These are phyloP conservation scores for Nothobranchius kuhntae DNA, from an alignment of 2,113 vertebrate species.

Conservation along the genomic window DNA sequence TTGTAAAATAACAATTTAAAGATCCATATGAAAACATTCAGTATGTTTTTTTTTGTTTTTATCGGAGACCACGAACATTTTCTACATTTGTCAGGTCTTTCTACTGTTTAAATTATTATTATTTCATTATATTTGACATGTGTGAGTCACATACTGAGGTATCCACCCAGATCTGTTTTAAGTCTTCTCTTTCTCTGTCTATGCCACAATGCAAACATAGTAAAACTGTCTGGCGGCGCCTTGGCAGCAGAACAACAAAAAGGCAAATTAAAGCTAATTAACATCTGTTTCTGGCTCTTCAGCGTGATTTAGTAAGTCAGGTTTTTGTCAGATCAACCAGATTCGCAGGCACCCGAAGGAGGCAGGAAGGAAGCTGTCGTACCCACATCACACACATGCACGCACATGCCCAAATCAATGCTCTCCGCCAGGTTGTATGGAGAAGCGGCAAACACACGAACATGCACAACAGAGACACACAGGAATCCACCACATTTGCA, in stretches of 20 bases:
- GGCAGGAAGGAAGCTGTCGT: conserved; percentile 66
- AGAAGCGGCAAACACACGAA: neutral
- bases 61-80: too few relatives aligned
- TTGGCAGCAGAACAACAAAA: conserved; percentile 71
- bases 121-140: too few relatives aligned
- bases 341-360: conserved; percentile 58
- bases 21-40: too few relatives aligned
- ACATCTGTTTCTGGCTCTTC: conserved; percentile 73
- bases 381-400: conserved; percentile 21
- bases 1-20: too few relatives aligned
- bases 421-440: conserved; percentile 2
- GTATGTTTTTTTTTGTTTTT: too few relatives aligned
- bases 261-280: conserved; percentile 78
- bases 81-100: too few relatives aligned
- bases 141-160: too few relatives aligned
- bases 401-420: conserved; percentile 18
- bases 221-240: conserved; percentile 42
- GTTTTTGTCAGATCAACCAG: conserved; percentile 63
- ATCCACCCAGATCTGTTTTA: neutral
- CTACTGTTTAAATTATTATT: too few relatives aligned
- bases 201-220: conserved; percentile 9
- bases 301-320: conserved; percentile 68
- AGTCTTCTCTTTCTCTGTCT: neutral
- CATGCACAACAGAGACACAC: neutral
- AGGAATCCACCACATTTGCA: conserved; percentile 2